Percentiles rank a stretch among this genome's conserved stretches.
phyloP scores from a whole-genome alignment of 2,888 invertebrate species.

The Limnephilus auricula region DNA sequence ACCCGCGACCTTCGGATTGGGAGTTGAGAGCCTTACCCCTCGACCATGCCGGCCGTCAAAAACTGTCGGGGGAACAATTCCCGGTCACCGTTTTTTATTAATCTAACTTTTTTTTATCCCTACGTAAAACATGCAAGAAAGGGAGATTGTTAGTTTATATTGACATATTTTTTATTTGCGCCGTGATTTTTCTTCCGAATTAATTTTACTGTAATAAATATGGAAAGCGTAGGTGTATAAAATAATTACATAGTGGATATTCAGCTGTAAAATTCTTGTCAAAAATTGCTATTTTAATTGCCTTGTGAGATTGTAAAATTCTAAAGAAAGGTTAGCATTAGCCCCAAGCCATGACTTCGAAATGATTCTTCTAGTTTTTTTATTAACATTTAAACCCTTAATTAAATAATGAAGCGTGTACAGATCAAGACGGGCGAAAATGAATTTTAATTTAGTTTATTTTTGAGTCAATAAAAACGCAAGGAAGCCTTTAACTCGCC shows the following conservation, averaged over 20 bases:
- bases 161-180: no score
- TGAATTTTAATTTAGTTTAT: neutral
- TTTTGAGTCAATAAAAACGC: slow-evolving; percentile 3
- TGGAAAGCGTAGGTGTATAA: no score
- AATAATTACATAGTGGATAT: no score
- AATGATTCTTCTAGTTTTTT: neutral
- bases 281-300: neutral
- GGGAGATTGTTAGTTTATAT: no score
- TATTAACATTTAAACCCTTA: neutral
- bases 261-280: neutral
- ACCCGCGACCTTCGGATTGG: no score
- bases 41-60: no score
- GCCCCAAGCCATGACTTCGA: neutral
- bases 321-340: neutral
- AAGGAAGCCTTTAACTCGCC: neutral
- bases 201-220: neutral
- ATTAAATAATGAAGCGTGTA: neutral
- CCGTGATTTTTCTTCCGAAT: neutral
- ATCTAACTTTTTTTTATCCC: no score
- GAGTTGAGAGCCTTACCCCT: no score
- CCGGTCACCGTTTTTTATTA: no score
- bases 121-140: no score
- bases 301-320: neutral
- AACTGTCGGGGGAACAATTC: no score
- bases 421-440: neutral